Conservation (phyloP, 2,113 vertebrate species). For the Ammodytes dubius region DNA sequence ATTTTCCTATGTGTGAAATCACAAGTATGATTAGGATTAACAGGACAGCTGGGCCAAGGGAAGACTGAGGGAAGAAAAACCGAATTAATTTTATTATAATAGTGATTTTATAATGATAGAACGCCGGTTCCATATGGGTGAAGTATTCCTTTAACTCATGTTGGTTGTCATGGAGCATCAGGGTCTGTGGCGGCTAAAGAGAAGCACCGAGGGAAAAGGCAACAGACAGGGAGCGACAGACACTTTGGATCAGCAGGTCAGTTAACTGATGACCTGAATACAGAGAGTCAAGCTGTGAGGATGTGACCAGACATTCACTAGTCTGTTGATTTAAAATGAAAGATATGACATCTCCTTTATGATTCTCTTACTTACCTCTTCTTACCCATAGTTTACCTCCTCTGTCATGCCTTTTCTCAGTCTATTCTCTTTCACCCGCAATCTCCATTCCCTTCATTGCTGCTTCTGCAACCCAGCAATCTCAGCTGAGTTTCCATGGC, state of each 20-base stretch:
- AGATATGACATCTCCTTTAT: background rate
- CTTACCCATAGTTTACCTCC: background rate
- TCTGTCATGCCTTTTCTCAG: background rate
- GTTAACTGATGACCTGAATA: constrained; percentile 29
- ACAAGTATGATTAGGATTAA: no score
- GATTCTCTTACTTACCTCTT: background rate
- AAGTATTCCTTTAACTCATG: no score
- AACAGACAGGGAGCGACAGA: background rate
- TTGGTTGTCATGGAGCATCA: no score
- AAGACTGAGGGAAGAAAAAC: no score
- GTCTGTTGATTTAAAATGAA: background rate
- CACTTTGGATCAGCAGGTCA: background rate
- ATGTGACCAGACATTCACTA: background rate
- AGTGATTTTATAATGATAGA: no score
- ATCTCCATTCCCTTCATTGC: background rate
- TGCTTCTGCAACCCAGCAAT: constrained; percentile 43
- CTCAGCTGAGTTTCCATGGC: constrained; percentile 69
- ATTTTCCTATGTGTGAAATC: no score
- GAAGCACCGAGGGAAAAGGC: background rate
- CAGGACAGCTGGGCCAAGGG: no score
- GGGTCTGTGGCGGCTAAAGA: background rate
- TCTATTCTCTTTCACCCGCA: background rate
- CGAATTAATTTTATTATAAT: no score
- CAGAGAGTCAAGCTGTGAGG: background rate
- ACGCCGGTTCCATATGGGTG: no score